Evolutionary conservation across 2,113 vertebrate genomes (phyloP), one percentile per base, ranked within the genome.

Genomic region (Lucifuga dentata): DNA sequence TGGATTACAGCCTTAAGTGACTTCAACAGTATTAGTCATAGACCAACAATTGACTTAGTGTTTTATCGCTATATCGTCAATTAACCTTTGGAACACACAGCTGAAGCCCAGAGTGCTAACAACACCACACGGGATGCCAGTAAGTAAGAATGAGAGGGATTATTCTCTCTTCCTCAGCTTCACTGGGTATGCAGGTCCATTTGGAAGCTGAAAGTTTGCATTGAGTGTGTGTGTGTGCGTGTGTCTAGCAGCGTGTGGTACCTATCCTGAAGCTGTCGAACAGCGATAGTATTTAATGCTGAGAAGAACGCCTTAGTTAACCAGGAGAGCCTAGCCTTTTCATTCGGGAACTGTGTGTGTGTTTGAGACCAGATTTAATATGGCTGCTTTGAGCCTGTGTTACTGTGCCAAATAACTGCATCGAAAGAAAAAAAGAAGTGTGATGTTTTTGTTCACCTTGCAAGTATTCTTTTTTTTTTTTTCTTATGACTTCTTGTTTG

Each of bases 191-290:
- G 66, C 73, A 68, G 33, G 52, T 62, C 19, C 29, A 8, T 80
- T 69, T 76, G 36, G 40, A 65, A 39, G 46, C 26, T 32, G 21
- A 41, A 61, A 35, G 61, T 66, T 44, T 67, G 23, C 10, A 5
- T 11, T 15, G 1, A 11, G 20, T 23, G 35, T 65, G 53, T 59
- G 57, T 49, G 44, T 46, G 44, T 23, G 44, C 23, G 44, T 23
- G 44, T 12, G 43, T 16, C 24, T 33, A 51, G 45, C 62, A 60
- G 60, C 21, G 56, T 40, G 19, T 9, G 36, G 40, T 76, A 84
- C 86, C 84, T 90, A 75, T 76, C 36, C 61, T 41, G 64, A 82
- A 71, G 83, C 89, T 89, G 86, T 56, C 74, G 66, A 52, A 68
- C 45, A 57, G 78, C 78, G 86, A 90, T 89, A 83, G 57, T 38